Percentiles rank a stretch among this genome's conserved stretches.
Evolutionary conservation across 2,797 vertebrate species (phyloP).

Genomic region (Brotogeris chrysoptera): DNA sequence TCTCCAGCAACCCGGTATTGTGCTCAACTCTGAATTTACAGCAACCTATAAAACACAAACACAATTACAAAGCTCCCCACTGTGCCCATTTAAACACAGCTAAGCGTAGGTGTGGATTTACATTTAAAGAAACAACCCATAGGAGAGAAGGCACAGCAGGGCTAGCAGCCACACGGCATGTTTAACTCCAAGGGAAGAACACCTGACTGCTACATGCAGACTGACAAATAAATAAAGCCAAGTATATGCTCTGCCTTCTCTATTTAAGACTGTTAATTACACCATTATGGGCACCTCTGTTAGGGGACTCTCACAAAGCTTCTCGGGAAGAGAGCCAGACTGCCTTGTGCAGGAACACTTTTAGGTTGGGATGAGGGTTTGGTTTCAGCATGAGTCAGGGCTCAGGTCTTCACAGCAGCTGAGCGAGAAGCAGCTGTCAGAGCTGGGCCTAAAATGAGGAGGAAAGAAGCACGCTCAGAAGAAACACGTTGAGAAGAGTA

Average conservation of each 20-base stretch:
- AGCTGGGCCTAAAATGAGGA: background rate
- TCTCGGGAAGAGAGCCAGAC: background rate
- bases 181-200: background rate
- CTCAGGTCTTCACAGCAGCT: background rate
- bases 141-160: background rate
- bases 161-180: background rate
- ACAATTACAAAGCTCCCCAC: background rate
- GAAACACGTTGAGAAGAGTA: fast-evolving
- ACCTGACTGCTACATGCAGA: background rate
- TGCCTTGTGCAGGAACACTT: background rate
- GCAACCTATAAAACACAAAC: background rate
- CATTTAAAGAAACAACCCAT: background rate
- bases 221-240: background rate
- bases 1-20: background rate
- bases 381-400: background rate
- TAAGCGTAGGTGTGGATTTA: background rate
- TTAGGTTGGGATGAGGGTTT: background rate
- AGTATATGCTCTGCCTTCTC: background rate
- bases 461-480: background rate
- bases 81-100: background rate
- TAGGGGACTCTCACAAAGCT: background rate
- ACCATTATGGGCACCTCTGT: background rate
- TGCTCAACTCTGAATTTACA: background rate
- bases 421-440: background rate
- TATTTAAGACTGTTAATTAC: background rate